Percentiles rank a stretch among this genome's conserved stretches.
Evolutionary conservation across 2,113 vertebrate species (phyloP).

Genomic region (Gulo gulo): DNA sequence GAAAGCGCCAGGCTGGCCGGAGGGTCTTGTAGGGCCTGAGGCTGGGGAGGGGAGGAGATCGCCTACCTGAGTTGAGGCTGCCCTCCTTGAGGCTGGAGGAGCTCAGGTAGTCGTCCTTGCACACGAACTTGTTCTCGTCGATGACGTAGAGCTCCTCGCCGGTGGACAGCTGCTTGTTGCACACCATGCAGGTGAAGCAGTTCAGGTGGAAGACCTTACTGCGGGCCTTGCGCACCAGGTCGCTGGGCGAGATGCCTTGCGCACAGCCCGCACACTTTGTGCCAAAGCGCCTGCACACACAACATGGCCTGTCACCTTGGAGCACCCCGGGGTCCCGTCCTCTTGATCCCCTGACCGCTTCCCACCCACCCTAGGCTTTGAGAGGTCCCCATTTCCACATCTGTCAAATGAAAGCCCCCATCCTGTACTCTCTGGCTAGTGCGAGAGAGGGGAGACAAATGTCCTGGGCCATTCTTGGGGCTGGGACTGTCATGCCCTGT

Average conservation of each 20-base stretch:
- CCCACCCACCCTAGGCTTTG: not conserved
- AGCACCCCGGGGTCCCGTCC: rapidly evolving
- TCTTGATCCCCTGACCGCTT: not conserved
- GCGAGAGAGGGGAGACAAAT: not conserved
- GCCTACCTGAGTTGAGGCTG: constrained; percentile 95
- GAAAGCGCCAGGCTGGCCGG: rapidly evolving
- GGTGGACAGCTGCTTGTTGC: constrained; percentile 98
- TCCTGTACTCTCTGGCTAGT: not conserved
- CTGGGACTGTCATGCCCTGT: rapidly evolving
- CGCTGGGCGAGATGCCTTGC: constrained; percentile 96
- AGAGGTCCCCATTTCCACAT: not conserved
- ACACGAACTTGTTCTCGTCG: constrained; percentile 98
- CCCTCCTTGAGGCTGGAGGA: constrained; percentile 93
- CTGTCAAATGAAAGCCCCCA: not conserved
- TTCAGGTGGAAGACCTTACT: constrained; percentile 98
- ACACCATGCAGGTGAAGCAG: constrained; percentile 99
- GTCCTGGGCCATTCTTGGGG: not conserved
- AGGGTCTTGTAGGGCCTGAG: not conserved
- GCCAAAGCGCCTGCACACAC: constrained; percentile 91
- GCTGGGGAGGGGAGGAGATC: not conserved
- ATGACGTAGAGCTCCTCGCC: constrained; percentile 98
- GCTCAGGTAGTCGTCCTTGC: constrained; percentile 97
- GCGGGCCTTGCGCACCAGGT: constrained; percentile 96
- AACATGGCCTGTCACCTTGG: not conserved
- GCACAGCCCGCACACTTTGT: constrained; percentile 97